A percentile compares a stretch with the other conserved stretches of the same genome.
phyloP scores from a whole-genome alignment of 2,797 vertebrate species.

The Myripristis jacobus region DNA sequence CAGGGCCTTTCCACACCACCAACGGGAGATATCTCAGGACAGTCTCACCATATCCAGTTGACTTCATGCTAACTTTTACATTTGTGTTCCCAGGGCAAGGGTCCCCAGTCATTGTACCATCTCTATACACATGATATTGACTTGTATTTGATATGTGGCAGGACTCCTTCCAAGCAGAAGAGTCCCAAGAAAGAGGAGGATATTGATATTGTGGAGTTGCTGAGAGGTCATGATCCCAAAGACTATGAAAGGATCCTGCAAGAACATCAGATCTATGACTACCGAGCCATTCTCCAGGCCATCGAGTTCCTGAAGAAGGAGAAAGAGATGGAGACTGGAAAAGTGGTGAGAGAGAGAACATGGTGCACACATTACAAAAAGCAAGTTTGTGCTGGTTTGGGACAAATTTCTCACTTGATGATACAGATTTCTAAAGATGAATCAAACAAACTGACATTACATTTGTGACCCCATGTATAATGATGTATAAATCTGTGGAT shows the following conservation, averaged over 20 bases:
- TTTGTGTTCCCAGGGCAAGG: background rate
- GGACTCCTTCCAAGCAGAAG: constrained; percentile 91
- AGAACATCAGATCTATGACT: constrained; percentile 93
- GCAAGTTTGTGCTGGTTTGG: background rate
- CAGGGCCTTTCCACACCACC: too few species aligned
- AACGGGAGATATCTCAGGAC: too few species aligned
- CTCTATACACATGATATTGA: background rate
- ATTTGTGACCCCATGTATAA: too few species aligned
- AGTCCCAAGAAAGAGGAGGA: constrained; percentile 89
- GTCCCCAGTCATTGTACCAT: background rate
- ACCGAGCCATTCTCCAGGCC: constrained; percentile 92
- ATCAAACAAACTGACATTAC: too few species aligned
- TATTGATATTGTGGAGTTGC: constrained; percentile 89
- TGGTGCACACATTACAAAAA: background rate
- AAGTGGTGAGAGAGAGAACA: constrained; percentile 80
- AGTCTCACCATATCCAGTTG: background rate
- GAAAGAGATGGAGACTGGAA: constrained; percentile 87
- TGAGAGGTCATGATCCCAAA: constrained; percentile 94
- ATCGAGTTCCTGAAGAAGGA: constrained; percentile 90
- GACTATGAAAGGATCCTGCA: constrained; percentile 93
- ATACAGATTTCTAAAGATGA: background rate
- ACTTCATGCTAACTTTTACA: background rate
- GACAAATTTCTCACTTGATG: background rate
- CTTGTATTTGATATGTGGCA: constrained; percentile 56
- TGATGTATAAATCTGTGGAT: too few species aligned